Evolutionary conservation across 2,888 invertebrate species (phyloP).

Genomic region (Zygogramma bicolorata): DNA sequence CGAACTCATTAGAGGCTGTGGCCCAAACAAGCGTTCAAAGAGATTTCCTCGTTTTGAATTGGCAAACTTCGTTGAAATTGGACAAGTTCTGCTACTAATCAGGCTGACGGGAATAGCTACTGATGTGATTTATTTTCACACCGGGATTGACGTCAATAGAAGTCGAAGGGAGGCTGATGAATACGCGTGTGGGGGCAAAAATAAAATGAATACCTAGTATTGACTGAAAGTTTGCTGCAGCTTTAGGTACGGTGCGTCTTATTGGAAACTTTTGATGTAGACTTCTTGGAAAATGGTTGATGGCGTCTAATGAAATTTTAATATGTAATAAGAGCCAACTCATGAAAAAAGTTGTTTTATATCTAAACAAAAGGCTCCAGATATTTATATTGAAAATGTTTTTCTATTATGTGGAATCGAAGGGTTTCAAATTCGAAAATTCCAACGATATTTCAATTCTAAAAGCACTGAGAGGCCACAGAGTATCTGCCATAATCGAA

Average conservation of each 20-base stretch:
- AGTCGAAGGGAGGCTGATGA: not conserved
- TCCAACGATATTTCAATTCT: no score
- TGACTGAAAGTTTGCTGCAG: not conserved
- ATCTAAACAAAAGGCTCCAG: no score
- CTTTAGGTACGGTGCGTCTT: not conserved
- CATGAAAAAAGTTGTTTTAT: no score
- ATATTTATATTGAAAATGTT: no score
- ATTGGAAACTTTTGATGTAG: not conserved
- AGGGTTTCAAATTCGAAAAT: no score
- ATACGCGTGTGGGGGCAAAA: not conserved
- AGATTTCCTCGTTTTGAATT: not conserved
- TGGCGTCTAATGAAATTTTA: no score
- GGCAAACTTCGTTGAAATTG: constrained; percentile 1
- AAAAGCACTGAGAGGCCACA: no score
- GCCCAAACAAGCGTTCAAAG: constrained; percentile 2
- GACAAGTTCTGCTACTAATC: constrained; percentile 6
- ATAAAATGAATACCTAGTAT: not conserved
- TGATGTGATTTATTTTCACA: constrained; percentile 3
- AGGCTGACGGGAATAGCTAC: constrained; percentile 1
- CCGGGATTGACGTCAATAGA: not conserved
- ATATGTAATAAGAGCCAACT: no score
- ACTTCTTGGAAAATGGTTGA: no score
- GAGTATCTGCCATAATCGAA: no score
- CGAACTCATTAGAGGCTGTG: not conserved
- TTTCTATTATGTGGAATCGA: no score